Evolutionary conservation across 2,113 vertebrate genomes (phyloP).

Genomic region (Siniperca chuatsi): DNA sequence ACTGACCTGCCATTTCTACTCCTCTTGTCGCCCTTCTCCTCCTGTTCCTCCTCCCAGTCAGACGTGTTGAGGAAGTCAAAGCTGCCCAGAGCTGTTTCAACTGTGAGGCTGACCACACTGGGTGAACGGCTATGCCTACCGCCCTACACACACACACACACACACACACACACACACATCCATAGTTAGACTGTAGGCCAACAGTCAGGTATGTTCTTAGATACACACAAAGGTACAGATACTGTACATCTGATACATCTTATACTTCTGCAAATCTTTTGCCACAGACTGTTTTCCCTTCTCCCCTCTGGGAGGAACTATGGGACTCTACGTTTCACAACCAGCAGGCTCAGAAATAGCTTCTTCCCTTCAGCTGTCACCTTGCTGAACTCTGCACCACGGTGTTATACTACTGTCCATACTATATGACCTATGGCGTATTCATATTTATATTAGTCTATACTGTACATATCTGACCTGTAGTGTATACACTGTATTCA

Average conservation of each 20-base stretch:
- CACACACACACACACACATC: conserved; percentile 28
- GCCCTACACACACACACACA: conserved; percentile 76
- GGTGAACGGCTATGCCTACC: conserved; percentile 89
- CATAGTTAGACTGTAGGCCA: background rate
- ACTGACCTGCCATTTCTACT: conserved; percentile 65
- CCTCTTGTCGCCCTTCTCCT: conserved; percentile 66
- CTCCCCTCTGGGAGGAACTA: too few species aligned
- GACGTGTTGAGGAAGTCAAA: conserved; percentile 96
- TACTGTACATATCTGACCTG: too few species aligned
- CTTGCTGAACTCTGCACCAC: too few species aligned
- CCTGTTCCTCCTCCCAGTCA: conserved; percentile 88
- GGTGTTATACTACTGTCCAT: too few species aligned
- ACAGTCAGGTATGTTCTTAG: background rate
- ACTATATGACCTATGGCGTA: too few species aligned
- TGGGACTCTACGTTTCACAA: too few species aligned
- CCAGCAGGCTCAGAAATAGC: too few species aligned
- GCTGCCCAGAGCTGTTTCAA: conserved; percentile 94
- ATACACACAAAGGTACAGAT: background rate
- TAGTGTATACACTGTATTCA: too few species aligned
- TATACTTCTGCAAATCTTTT: too few species aligned
- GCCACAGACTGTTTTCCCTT: too few species aligned
- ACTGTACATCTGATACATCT: background rate
- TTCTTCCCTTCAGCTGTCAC: too few species aligned
- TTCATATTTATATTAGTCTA: too few species aligned
- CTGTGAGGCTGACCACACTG: conserved; percentile 91